A percentile compares a stretch with the other conserved stretches of the same genome.
These are phyloP conservation scores for Hypomesus transpacificus DNA, from an alignment of 2,113 vertebrate species.

Conservation along the genomic window DNA sequence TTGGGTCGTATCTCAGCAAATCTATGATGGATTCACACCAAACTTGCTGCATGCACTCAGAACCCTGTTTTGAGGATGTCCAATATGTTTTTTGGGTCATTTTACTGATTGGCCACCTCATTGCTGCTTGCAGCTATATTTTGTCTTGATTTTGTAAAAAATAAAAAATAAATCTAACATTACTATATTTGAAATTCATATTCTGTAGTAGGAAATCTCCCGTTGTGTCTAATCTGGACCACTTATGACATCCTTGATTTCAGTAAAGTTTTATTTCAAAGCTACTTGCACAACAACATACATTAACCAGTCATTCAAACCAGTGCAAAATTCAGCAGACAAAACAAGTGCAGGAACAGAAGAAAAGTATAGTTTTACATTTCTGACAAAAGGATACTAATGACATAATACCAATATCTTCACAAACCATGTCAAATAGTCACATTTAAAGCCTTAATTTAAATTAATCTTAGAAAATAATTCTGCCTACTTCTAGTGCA, in stretches of 20 bases:
- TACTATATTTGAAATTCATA: constrained; percentile 42
- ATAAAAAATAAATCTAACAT: constrained; percentile 49
- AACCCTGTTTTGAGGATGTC: no score
- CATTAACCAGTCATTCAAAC: constrained; percentile 17
- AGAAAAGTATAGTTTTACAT: background rate
- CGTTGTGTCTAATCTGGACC: constrained; percentile 17
- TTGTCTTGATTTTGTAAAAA: no score
- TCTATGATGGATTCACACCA: no score
- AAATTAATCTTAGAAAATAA: no score
- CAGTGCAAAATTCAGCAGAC: constrained; percentile 19
- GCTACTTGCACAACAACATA: constrained; percentile 17
- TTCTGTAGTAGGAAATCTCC: no score
- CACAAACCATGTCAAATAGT: background rate
- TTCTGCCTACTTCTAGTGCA: no score
- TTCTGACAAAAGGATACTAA: background rate
- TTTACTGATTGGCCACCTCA: no score
- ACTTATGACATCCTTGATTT: background rate
- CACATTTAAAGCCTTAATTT: background rate
- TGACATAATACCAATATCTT: constrained; percentile 1
- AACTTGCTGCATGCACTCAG: no score
- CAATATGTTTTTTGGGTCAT: no score
- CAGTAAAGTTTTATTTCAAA: constrained; percentile 19
- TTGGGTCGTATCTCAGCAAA: no score
- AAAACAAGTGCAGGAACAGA: constrained; percentile 5
- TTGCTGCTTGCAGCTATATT: no score